Percentiles rank a stretch among this genome's conserved stretches.
Evolutionary conservation across 1,140 invertebrate genomes (phyloP).

Genomic region (Pseudomyrmex concolor): DNA sequence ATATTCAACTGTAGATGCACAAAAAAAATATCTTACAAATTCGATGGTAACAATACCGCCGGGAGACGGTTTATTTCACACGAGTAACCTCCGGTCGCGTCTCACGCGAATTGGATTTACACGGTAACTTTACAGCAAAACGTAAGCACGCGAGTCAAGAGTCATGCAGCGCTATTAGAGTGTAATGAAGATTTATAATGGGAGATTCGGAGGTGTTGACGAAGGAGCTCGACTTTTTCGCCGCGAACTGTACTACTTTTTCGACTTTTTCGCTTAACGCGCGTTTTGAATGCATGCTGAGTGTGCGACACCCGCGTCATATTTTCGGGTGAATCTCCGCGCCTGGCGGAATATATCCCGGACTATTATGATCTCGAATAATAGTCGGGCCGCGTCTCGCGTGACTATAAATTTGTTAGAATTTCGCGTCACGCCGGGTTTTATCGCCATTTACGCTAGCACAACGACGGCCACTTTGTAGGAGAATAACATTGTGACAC

Average conservation of each 20-base stretch:
- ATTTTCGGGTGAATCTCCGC: slow-evolving; percentile 33
- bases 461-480: slow-evolving; percentile 34
- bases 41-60: neutral
- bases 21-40: neutral
- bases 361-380: slow-evolving; percentile 45
- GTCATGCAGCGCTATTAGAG: slow-evolving; percentile 51
- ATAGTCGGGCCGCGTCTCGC: slow-evolving; percentile 36
- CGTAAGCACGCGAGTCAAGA: slow-evolving; percentile 18
- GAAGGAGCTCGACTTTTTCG: slow-evolving; percentile 10
- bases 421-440: slow-evolving; percentile 20
- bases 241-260: neutral
- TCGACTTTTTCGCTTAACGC: neutral
- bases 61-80: slow-evolving; percentile 14
- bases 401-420: slow-evolving; percentile 52
- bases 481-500: slow-evolving; percentile 31
- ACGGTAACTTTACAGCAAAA: neutral
- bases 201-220: slow-evolving; percentile 27
- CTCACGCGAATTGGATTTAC: slow-evolving; percentile 45
- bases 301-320: neutral
- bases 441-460: slow-evolving; percentile 27
- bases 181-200: slow-evolving; percentile 67
- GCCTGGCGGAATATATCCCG: slow-evolving; percentile 17
- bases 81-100: neutral
- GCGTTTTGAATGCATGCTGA: neutral
- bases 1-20: neutral